Conservation (phyloP, 2,797 vertebrate species). For the Alfaro cultratus region DNA sequence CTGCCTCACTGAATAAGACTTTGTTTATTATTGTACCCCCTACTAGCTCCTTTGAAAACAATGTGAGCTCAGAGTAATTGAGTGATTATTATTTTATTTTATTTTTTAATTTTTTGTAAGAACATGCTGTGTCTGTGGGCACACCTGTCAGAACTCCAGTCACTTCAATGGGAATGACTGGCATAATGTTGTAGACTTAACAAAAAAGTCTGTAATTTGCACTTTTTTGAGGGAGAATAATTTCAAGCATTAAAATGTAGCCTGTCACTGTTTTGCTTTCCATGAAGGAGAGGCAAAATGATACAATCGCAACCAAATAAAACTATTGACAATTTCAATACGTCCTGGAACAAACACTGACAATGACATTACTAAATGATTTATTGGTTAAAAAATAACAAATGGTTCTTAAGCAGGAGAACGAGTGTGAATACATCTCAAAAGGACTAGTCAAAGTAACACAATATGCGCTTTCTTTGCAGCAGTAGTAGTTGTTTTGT, state of each 20-base stretch:
- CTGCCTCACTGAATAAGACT: not conserved
- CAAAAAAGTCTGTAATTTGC: not conserved
- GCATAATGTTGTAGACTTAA: not conserved
- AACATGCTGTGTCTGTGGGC: not conserved
- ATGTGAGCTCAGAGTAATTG: not conserved
- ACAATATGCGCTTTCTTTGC: not conserved
- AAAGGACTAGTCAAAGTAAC: too few species aligned
- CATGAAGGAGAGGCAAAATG: not conserved
- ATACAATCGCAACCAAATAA: not conserved
- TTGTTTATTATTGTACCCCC: not conserved
- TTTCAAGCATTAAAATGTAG: not conserved
- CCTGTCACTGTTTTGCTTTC: not conserved
- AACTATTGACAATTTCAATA: not conserved
- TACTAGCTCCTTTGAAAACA: not conserved
- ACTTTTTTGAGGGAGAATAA: not conserved
- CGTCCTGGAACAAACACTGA: not conserved
- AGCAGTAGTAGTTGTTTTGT: not conserved
- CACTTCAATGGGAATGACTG: not conserved
- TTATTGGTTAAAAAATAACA: too few species aligned
- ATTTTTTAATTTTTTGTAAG: not conserved
- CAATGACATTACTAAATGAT: too few species aligned
- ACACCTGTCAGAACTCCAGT: not conserved
- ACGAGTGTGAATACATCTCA: too few species aligned
- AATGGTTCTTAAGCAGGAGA: too few species aligned
- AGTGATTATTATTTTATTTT: too few species aligned